Conservation (phyloP, 2,888 invertebrate species). For the Brachyopa scutellaris region DNA sequence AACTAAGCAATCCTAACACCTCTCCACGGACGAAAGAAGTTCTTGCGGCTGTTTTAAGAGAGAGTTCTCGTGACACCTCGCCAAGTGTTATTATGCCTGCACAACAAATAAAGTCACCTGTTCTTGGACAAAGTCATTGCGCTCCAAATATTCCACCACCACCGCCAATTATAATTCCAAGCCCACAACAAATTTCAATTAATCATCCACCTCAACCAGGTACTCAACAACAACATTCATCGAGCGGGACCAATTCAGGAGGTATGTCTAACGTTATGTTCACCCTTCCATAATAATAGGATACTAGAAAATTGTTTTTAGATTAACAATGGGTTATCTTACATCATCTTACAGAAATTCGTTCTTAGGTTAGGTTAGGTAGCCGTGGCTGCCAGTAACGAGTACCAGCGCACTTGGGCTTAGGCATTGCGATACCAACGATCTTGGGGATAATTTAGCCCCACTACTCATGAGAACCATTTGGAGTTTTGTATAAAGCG, state of each 20-base stretch:
- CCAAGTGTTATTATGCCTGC: slow-evolving; percentile 55
- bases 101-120: slow-evolving; percentile 69
- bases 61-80: slow-evolving; percentile 73
- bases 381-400: too few relatives aligned
- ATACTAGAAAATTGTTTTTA: neutral
- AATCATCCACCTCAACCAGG: slow-evolving; percentile 45
- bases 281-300: neutral
- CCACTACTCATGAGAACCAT: too few relatives aligned
- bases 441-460: too few relatives aligned
- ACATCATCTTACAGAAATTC: too few relatives aligned
- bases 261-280: neutral
- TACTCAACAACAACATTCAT: slow-evolving; percentile 21
- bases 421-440: too few relatives aligned
- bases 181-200: slow-evolving; percentile 43
- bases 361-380: too few relatives aligned
- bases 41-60: slow-evolving; percentile 76
- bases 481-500: too few relatives aligned
- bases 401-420: too few relatives aligned
- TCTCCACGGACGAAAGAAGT: slow-evolving; percentile 75
- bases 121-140: slow-evolving; percentile 51
- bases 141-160: slow-evolving; percentile 51
- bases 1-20: slow-evolving; percentile 84
- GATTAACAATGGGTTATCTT: too few relatives aligned
- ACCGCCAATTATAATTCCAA: slow-evolving; percentile 54
- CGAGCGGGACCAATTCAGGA: slow-evolving; percentile 22